Conservation (phyloP, 2,888 invertebrate genomes). For the Metopia argyrocephala region DNA sequence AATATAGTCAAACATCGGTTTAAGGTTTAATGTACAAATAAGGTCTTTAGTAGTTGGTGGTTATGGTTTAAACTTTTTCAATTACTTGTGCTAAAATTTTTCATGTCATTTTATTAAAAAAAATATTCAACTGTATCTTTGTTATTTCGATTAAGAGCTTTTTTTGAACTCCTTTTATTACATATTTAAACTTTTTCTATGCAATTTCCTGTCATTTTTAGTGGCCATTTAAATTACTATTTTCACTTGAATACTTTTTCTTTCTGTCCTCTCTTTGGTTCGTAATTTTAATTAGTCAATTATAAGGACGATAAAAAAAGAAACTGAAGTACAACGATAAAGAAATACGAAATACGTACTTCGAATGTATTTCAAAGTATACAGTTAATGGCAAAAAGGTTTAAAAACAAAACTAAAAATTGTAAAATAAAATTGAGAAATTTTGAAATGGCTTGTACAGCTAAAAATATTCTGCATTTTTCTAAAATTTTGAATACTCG, state of each 20-base stretch:
- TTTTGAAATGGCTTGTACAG: too few species aligned
- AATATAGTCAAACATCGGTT: too few species aligned
- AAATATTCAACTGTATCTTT: too few species aligned
- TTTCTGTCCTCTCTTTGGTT: slow-evolving; percentile 32
- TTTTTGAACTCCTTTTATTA: not conserved
- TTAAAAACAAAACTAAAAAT: too few species aligned
- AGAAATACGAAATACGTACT: not conserved
- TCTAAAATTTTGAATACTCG: too few species aligned
- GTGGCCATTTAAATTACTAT: slow-evolving; percentile 35
- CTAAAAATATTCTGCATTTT: too few species aligned
- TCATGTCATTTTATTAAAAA: too few species aligned
- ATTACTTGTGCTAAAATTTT: too few species aligned
- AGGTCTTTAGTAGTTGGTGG: too few species aligned
- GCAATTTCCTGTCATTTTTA: slow-evolving; percentile 45
- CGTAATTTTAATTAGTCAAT: slow-evolving; percentile 59
- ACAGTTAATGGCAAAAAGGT: not conserved
- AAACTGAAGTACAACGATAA: slow-evolving; percentile 10
- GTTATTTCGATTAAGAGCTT: not conserved
- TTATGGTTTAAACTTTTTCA: too few species aligned
- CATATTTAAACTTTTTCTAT: slow-evolving; percentile 15
- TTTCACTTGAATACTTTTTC: slow-evolving; percentile 4
- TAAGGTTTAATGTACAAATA: too few species aligned
- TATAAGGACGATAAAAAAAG: slow-evolving; percentile 18
- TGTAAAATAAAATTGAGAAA: too few species aligned
- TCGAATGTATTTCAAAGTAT: not conserved